Evolutionary conservation across 64 coral and sea anemone species (phyloP).

Genomic region (Porites australiensis): DNA sequence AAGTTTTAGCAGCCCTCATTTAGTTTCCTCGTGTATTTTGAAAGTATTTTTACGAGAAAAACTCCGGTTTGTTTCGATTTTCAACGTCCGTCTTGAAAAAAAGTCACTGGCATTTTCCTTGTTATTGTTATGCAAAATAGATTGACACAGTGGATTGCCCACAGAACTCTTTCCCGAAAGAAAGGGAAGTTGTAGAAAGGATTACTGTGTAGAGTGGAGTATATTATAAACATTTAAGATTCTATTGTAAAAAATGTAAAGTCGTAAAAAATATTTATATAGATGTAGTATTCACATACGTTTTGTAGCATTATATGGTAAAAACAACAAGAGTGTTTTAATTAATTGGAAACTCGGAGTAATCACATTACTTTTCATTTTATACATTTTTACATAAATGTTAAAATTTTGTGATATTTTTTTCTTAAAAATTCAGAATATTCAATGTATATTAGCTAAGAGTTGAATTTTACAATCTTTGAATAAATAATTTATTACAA

Average conservation of each 20-base stretch:
- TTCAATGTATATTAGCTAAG: too few relatives aligned
- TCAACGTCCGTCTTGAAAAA: neutral
- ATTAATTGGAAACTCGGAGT: too few relatives aligned
- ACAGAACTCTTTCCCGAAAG: neutral
- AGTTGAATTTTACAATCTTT: neutral
- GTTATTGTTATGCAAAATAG: neutral
- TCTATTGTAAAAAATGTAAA: neutral
- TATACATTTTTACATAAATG: neutral
- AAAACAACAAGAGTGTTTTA: neutral
- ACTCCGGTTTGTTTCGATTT: neutral
- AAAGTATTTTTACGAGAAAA: neutral
- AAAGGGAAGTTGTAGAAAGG: constrained; percentile 2
- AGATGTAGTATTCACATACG: neutral
- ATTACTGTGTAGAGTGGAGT: neutral
- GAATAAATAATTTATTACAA: neutral
- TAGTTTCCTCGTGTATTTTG: neutral
- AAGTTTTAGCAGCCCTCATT: neutral
- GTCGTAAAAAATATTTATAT: constrained; percentile 16
- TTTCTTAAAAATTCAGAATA: too few relatives aligned
- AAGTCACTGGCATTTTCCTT: neutral
- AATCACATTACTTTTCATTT: neutral
- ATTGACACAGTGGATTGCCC: neutral
- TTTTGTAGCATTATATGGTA: neutral
- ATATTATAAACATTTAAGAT: neutral
- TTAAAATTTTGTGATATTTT: too few relatives aligned